phyloP scores from a whole-genome alignment of 2,888 invertebrate species.

The Panopea generosa region DNA sequence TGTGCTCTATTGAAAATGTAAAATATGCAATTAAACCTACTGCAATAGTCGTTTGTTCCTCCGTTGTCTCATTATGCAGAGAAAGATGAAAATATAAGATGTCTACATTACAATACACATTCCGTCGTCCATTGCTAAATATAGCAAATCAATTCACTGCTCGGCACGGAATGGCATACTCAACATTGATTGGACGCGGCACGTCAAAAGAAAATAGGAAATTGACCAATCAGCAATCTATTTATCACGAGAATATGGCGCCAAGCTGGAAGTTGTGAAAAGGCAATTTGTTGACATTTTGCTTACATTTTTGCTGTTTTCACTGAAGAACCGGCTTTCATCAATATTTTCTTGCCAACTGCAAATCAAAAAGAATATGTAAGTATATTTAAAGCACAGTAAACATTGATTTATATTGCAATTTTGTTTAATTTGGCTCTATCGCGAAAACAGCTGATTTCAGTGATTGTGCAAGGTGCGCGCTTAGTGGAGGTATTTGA shows the following conservation, averaged over 20 bases:
- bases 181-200: slow-evolving; percentile 64
- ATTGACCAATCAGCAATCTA: slow-evolving; percentile 59
- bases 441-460: too few relatives aligned
- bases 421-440: too few relatives aligned
- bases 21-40: slow-evolving; percentile 16
- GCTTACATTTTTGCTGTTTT: neutral
- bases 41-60: slow-evolving; percentile 10
- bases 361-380: too few relatives aligned
- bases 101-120: slow-evolving; percentile 69
- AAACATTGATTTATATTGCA: too few relatives aligned
- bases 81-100: slow-evolving; percentile 38
- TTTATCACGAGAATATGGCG: slow-evolving; percentile 62
- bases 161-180: slow-evolving; percentile 69
- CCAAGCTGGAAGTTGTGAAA: slow-evolving; percentile 63
- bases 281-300: slow-evolving; percentile 16
- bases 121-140: slow-evolving; percentile 77
- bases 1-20: too few relatives aligned
- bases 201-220: slow-evolving; percentile 6
- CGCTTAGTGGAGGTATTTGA: slow-evolving; percentile 57
- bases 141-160: slow-evolving; percentile 75
- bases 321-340: neutral
- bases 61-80: slow-evolving; percentile 25
- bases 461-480: slow-evolving; percentile 49
- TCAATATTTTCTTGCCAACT: too few relatives aligned
- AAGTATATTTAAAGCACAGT: neutral